phyloP scores from a whole-genome alignment of 2,888 invertebrate genomes.

The Drosophila nigritarsus region DNA sequence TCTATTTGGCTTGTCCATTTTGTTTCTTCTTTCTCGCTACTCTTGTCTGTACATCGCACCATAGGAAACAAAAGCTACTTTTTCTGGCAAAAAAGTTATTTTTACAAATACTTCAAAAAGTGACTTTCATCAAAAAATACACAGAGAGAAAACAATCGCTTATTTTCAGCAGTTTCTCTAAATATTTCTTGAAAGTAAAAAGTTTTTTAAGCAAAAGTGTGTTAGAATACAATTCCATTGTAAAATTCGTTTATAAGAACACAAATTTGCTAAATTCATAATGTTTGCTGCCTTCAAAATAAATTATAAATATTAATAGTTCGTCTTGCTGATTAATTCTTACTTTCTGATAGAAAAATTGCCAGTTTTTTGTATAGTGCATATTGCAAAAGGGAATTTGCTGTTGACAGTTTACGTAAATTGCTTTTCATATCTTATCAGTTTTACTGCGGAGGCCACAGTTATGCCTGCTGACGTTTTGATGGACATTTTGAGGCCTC shows the following conservation, averaged over 20 bases:
- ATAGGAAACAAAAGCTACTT: neutral
- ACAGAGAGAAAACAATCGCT: neutral
- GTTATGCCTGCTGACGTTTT: conserved; percentile 68
- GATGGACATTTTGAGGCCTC: conserved; percentile 69
- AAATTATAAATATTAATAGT: neutral
- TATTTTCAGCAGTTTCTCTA: neutral
- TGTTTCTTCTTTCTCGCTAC: neutral
- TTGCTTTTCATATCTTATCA: conserved; percentile 76
- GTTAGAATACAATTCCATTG: neutral
- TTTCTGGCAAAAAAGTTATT: conserved; percentile 1
- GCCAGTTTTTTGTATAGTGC: neutral
- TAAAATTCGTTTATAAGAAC: neutral
- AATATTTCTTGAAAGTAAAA: neutral
- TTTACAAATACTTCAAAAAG: conserved; percentile 2
- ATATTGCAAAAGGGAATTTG: conserved; percentile 58
- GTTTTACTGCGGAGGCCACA: conserved; percentile 42
- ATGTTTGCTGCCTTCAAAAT: neutral
- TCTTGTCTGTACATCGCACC: neutral
- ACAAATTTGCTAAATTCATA: neutral
- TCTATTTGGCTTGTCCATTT: conserved; percentile 2
- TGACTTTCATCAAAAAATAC: neutral
- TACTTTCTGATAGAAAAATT: neutral
- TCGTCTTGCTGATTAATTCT: neutral
- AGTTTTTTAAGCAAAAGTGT: neutral
- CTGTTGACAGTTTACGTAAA: conserved; percentile 77